phyloP scores from a whole-genome alignment of 1,140 invertebrate genomes.

The Saccostrea cuccullata region DNA sequence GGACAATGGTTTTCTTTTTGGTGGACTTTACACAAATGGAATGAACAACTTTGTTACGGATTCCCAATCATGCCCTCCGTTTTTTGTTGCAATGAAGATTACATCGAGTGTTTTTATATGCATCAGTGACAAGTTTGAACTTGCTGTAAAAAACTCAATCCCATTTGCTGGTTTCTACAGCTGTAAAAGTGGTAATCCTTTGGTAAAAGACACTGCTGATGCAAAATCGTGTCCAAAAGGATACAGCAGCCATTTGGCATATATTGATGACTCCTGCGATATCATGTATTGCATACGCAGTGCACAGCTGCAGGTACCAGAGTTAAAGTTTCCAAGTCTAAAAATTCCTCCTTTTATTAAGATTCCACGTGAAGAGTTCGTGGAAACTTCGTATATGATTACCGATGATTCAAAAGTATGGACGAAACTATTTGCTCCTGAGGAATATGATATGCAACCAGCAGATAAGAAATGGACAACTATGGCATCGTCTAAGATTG shows the following conservation, averaged over 20 bases:
- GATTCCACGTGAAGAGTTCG: constrained; percentile 19
- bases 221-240: constrained; percentile 58
- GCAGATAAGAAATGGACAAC: not conserved
- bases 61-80: constrained; percentile 53
- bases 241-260: constrained; percentile 66
- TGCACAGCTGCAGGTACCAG: not conserved
- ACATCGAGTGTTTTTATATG: constrained; percentile 56
- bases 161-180: constrained; percentile 68
- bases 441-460: not conserved
- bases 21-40: constrained; percentile 57
- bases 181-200: constrained; percentile 63
- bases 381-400: constrained; percentile 26
- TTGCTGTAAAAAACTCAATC: constrained; percentile 53
- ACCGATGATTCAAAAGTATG: constrained; percentile 30
- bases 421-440: constrained; percentile 5
- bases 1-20: constrained; percentile 61
- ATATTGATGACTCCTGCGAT: constrained; percentile 64
- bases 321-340: not conserved
- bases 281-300: constrained; percentile 66
- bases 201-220: constrained; percentile 24
- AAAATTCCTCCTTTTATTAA: constrained; percentile 40
- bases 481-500: not conserved
- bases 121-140: constrained; percentile 65
- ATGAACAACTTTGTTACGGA: constrained; percentile 56
- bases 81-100: constrained; percentile 52